Conservation (phyloP, 2,888 invertebrate species). For the Ophion costatus region DNA sequence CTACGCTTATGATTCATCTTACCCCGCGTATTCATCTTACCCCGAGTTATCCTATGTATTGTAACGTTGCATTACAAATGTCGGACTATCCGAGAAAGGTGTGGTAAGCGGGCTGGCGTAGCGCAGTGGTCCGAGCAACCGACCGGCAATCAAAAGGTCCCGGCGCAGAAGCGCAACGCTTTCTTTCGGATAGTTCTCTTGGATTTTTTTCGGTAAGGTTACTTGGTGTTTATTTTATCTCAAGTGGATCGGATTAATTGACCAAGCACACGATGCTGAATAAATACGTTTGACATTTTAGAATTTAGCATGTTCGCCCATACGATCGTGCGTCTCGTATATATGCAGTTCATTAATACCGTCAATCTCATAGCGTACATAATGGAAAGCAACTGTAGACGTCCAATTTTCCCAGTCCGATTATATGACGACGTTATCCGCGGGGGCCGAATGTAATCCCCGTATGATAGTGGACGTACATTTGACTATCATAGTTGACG, state of each 20-base stretch:
- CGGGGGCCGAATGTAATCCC: not conserved
- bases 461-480: not conserved
- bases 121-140: no score
- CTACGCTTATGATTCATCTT: no score
- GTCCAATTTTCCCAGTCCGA: not conserved
- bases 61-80: no score
- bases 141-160: no score
- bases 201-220: no score
- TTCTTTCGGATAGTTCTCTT: no score
- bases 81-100: no score
- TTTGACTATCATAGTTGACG: conserved; percentile 7
- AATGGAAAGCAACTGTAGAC: not conserved
- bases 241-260: not conserved
- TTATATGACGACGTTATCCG: not conserved
- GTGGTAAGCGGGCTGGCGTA: no score
- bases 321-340: not conserved
- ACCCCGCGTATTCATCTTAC: no score
- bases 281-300: not conserved
- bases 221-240: not conserved
- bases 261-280: not conserved
- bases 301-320: not conserved
- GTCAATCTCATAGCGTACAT: not conserved
- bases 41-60: no score
- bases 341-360: not conserved
- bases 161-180: no score